Conservation (phyloP, 2,113 vertebrate species). For the Coreoperca whiteheadi region DNA sequence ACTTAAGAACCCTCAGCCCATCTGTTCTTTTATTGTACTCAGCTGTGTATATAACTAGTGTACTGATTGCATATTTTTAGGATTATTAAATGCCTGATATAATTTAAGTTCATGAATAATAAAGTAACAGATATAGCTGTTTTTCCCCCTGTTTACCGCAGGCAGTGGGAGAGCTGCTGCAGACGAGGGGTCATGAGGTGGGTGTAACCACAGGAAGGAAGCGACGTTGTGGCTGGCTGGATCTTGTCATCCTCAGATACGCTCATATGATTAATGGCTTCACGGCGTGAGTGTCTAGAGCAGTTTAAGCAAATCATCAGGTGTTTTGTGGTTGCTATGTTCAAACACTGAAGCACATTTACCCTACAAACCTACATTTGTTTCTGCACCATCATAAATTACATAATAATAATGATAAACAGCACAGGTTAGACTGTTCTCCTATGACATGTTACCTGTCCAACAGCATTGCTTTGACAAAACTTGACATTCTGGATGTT, state of each 20-base stretch:
- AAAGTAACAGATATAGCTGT: neutral
- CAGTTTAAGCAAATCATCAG: neutral
- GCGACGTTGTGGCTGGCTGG: slow-evolving; percentile 96
- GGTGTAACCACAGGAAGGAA: slow-evolving; percentile 98
- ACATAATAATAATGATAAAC: neutral
- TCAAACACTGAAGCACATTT: neutral
- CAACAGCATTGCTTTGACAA: slow-evolving; percentile 94
- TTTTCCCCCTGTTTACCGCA: slow-evolving; percentile 56
- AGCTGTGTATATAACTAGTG: slow-evolving; percentile 2
- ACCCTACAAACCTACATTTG: neutral
- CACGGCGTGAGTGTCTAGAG: slow-evolving; percentile 89
- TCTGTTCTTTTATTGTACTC: slow-evolving; percentile 41
- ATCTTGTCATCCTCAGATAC: slow-evolving; percentile 95
- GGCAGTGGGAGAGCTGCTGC: slow-evolving; percentile 94
- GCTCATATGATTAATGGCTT: slow-evolving; percentile 99
- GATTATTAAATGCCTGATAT: neutral
- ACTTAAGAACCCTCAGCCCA: slow-evolving; percentile 6
- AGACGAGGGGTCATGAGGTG: slow-evolving; percentile 95
- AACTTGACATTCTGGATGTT: slow-evolving; percentile 96
- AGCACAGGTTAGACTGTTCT: neutral
- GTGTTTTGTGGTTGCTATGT: slow-evolving; percentile 2
- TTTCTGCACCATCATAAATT: neutral
- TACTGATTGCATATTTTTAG: neutral
- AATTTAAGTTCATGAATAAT: neutral
- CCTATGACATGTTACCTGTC: slow-evolving; percentile 1